phyloP scores from a whole-genome alignment of 53 echinoderm and acorn worm species.

The Hippasteria phrygiana region DNA sequence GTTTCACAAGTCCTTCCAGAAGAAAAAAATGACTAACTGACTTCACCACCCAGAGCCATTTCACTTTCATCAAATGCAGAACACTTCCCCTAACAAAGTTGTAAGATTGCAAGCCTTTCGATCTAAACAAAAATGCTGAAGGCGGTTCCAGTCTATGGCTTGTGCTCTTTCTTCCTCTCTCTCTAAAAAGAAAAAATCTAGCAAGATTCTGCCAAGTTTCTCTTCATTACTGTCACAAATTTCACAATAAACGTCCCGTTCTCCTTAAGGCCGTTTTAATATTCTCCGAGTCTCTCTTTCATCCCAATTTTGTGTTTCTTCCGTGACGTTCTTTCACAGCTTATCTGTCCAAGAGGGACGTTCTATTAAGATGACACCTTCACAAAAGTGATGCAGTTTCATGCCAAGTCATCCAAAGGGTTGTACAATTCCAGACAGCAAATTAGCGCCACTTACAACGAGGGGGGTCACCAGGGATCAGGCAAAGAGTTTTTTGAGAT shows the following conservation, averaged over 20 bases:
- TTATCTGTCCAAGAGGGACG: conserved; percentile 48
- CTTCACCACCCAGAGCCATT: neutral
- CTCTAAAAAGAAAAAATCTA: neutral
- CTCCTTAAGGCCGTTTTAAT: conserved; percentile 52
- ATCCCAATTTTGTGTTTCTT: conserved; percentile 8
- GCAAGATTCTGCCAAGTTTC: neutral
- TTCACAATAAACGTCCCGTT: conserved; percentile 23
- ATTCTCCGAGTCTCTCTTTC: conserved; percentile 41
- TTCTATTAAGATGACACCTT: conserved; percentile 50
- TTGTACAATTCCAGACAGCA: conserved; percentile 22
- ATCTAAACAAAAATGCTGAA: neutral
- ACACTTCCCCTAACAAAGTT: neutral
- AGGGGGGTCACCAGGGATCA: neutral
- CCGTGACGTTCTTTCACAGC: neutral
- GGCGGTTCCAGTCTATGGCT: neutral
- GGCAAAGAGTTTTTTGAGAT: conserved; percentile 7
- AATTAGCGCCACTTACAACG: conserved; percentile 51
- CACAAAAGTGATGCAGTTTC: conserved; percentile 20
- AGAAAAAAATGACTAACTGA: neutral
- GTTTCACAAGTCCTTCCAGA: neutral
- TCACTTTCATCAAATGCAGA: conserved; percentile 7
- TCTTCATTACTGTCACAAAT: neutral
- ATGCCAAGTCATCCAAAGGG: neutral
- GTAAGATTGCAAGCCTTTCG: neutral
- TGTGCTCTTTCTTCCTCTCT: no score